Conservation (phyloP, 1,140 invertebrate species). For the Saccostrea cuccullata region DNA sequence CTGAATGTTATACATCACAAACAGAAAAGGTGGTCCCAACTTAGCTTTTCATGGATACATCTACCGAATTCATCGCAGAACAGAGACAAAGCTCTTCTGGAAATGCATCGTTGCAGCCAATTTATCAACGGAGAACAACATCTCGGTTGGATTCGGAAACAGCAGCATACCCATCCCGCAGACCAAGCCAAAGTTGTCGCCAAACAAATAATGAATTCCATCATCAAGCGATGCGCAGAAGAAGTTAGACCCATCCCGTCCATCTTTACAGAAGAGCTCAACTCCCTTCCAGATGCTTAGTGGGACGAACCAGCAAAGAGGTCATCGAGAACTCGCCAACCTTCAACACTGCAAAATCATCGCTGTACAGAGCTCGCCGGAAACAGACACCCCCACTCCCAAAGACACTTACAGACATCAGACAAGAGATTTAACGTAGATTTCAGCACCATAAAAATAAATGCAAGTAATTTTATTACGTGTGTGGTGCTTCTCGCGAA, state of each 20-base stretch:
- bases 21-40: slow-evolving; percentile 16
- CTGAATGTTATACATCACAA: background rate
- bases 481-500: too few relatives aligned
- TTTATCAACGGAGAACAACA: slow-evolving; percentile 5
- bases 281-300: too few relatives aligned
- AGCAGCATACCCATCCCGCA: slow-evolving; percentile 44
- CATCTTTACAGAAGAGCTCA: too few relatives aligned
- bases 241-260: too few relatives aligned
- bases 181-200: too few relatives aligned
- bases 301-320: too few relatives aligned
- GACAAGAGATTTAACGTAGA: too few relatives aligned
- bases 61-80: background rate
- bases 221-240: too few relatives aligned
- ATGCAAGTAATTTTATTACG: too few relatives aligned
- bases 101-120: slow-evolving; percentile 2
- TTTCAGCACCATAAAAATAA: too few relatives aligned
- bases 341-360: slow-evolving; percentile 19
- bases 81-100: background rate
- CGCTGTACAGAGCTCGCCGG: slow-evolving; percentile 39
- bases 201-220: too few relatives aligned
- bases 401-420: background rate
- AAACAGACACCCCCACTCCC: slow-evolving; percentile 38
- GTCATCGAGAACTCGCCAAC: too few relatives aligned
- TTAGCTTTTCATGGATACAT: background rate
- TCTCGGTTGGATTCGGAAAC: slow-evolving; percentile 2